These are phyloP conservation scores for Bicyclus anynana DNA, from an alignment of 1,140 invertebrate species.

Conservation along the genomic window DNA sequence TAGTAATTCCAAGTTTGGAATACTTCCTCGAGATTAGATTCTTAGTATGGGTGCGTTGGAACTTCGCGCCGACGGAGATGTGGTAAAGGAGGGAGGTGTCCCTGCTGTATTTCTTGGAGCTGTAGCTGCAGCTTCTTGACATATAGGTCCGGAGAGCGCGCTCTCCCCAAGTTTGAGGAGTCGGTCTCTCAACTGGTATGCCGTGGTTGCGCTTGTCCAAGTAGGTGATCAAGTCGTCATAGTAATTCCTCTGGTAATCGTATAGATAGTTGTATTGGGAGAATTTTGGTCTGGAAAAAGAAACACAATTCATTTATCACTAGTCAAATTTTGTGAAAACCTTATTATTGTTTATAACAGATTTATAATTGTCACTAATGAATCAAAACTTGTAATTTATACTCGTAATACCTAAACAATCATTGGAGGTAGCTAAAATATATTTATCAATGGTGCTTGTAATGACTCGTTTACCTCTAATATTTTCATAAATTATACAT, in stretches of 20 bases:
- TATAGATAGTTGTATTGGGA: conserved; percentile 90
- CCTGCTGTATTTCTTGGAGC: conserved; percentile 36
- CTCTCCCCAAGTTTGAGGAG: conserved; percentile 89
- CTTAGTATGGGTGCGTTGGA: conserved; percentile 80
- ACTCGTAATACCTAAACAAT: no score
- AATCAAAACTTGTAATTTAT: no score
- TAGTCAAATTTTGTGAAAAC: no score
- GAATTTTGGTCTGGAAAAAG: conserved; percentile 83
- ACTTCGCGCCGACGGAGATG: conserved; percentile 77
- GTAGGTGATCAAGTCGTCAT: conserved; percentile 89
- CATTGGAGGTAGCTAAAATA: no score
- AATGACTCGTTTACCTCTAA: no score
- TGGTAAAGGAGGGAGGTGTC: conserved; percentile 75
- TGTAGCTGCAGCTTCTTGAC: conserved; percentile 55
- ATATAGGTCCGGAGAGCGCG: conserved; percentile 84
- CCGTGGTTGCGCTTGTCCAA: conserved; percentile 86
- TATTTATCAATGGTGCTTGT: no score
- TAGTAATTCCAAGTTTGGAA: conserved; percentile 70
- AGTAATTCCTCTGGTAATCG: conserved; percentile 90
- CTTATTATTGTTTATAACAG: no score
- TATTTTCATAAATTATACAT: no score
- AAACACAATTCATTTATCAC: conserved; percentile 4
- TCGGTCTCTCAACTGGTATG: conserved; percentile 81
- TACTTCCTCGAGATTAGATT: conserved; percentile 81
- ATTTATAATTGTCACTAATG: no score